phyloP scores from a whole-genome alignment of 2,113 vertebrate genomes.

The Mus spicilegus region DNA sequence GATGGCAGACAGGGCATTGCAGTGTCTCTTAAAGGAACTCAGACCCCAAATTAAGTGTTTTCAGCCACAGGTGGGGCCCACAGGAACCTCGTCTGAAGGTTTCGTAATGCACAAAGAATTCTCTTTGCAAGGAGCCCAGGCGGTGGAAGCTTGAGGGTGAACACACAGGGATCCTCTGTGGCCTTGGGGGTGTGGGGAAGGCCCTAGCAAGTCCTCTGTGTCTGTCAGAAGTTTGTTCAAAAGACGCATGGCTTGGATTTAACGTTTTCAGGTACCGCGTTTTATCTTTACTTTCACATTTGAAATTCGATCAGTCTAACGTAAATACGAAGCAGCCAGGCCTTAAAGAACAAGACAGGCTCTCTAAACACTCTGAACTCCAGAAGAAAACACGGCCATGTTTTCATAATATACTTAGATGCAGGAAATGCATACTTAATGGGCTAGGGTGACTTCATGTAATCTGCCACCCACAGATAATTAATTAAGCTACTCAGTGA shows the following conservation, averaged over 20 bases:
- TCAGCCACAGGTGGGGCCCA: not conserved
- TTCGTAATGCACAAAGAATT: constrained; percentile 47
- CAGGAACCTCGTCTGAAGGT: constrained; percentile 48
- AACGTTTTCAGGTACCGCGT: not conserved
- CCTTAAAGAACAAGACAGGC: not conserved
- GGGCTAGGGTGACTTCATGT: not conserved
- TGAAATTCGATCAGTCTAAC: constrained; percentile 52
- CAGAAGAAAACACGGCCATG: not conserved
- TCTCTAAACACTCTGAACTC: not conserved
- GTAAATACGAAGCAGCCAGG: not conserved
- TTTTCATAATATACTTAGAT: constrained; percentile 3
- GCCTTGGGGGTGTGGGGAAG: not conserved
- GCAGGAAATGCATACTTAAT: not conserved
- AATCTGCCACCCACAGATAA: constrained; percentile 58
- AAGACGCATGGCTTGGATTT: constrained; percentile 23
- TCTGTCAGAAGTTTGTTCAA: constrained; percentile 51
- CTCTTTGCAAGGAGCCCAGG: constrained; percentile 42
- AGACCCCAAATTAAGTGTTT: constrained; percentile 53
- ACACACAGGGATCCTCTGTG: not conserved
- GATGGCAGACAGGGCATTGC: not conserved
- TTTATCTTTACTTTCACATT: constrained; percentile 20
- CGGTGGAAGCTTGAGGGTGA: not conserved
- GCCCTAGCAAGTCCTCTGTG: not conserved
- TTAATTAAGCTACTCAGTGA: constrained; percentile 62
- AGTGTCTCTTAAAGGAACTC: constrained; percentile 2